Evolutionary conservation across 2,113 vertebrate species (phyloP).

Genomic region (Pterocles burchelli): DNA sequence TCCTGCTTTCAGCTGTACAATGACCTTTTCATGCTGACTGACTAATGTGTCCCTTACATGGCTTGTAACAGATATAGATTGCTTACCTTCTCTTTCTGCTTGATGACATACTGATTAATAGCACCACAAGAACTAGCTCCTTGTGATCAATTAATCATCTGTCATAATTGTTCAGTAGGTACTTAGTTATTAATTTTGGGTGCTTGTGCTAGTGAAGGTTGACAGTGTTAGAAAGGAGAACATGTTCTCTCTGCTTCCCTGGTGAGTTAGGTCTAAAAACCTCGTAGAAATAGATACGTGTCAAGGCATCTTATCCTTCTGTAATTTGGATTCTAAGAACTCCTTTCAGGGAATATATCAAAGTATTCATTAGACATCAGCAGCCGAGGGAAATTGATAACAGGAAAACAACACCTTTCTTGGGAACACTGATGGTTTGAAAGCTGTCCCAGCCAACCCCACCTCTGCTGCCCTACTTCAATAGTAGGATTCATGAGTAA

Average conservation of each 20-base stretch:
- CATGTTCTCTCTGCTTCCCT: background rate
- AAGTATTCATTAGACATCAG: background rate
- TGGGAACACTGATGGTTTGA: background rate
- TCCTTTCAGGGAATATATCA: background rate
- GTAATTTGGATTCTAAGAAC: background rate
- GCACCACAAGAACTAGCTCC: conserved; percentile 43
- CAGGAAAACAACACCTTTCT: background rate
- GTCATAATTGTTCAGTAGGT: conserved; percentile 75
- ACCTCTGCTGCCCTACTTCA: background rate
- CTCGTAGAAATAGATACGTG: background rate
- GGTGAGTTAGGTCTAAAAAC: background rate
- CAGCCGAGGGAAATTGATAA: background rate
- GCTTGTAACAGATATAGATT: conserved; percentile 74
- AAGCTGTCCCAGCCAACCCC: background rate
- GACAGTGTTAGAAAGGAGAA: conserved; percentile 56
- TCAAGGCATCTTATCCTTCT: conserved; percentile 11
- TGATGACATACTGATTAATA: conserved; percentile 75
- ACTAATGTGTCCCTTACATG: conserved; percentile 66
- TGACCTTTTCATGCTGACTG: conserved; percentile 75
- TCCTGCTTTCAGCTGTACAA: conserved; percentile 31
- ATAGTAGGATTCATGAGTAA: background rate
- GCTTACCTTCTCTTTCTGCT: conserved; percentile 52
- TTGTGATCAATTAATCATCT: conserved; percentile 77
- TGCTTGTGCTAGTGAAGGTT: conserved; percentile 46
- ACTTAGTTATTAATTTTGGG: conserved; percentile 77